phyloP scores from a whole-genome alignment of 1,140 invertebrate genomes.

The Halyomorpha halys region DNA sequence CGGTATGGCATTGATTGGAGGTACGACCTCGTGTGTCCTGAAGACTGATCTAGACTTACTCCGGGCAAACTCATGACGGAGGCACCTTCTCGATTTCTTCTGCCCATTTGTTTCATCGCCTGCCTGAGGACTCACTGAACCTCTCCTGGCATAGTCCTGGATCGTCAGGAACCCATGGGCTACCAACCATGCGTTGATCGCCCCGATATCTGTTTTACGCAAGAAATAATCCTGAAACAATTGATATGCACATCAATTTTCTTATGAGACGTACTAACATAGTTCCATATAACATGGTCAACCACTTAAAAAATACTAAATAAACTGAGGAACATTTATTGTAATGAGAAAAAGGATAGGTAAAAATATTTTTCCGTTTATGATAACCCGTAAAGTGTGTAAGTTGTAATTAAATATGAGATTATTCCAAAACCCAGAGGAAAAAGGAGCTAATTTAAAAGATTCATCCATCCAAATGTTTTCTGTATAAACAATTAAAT shows the following conservation, averaged over 20 bases:
- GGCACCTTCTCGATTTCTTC: slow-evolving; percentile 39
- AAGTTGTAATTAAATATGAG: no score
- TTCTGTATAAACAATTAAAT: no score
- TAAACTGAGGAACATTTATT: no score
- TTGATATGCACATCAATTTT: not conserved
- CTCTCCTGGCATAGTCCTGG: slow-evolving; percentile 33
- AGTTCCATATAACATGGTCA: no score
- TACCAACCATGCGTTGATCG: slow-evolving; percentile 43
- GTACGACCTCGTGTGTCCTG: slow-evolving; percentile 36
- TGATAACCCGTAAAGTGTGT: no score
- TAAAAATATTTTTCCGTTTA: no score
- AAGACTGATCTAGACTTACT: slow-evolving; percentile 42
- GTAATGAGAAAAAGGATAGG: no score
- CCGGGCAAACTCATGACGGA: slow-evolving; percentile 42
- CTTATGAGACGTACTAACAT: no score
- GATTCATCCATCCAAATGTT: no score
- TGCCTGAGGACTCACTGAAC: slow-evolving; percentile 12
- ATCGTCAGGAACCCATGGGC: slow-evolving; percentile 40
- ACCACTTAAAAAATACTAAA: no score
- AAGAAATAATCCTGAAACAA: slow-evolving; percentile 39
- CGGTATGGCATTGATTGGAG: slow-evolving; percentile 27
- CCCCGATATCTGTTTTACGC: slow-evolving; percentile 38
- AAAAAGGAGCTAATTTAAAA: no score
- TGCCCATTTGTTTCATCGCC: slow-evolving; percentile 14
- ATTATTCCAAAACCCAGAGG: no score